Percentiles rank a stretch among this genome's conserved stretches.
Evolutionary conservation across 1,140 invertebrate species (phyloP).

Genomic region (Nephila pilipes): DNA sequence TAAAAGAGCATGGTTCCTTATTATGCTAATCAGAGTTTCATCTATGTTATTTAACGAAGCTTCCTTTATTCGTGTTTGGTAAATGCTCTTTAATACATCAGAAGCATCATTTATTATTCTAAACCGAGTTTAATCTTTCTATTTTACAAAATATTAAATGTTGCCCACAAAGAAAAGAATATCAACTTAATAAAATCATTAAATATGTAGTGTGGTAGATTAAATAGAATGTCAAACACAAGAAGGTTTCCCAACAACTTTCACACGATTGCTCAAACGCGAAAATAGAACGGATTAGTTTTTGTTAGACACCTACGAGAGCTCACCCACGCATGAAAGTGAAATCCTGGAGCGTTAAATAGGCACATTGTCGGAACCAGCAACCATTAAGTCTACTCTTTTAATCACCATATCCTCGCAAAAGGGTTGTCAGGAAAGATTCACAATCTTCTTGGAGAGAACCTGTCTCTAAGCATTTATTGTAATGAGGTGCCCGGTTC

Average conservation of each 20-base stretch:
- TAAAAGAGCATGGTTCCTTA: neutral
- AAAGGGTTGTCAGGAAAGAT: neutral
- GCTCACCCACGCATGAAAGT: neutral
- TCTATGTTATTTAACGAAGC: neutral
- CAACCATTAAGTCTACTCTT: neutral
- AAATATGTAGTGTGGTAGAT: neutral
- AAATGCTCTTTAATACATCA: neutral
- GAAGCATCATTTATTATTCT: constrained; percentile 1
- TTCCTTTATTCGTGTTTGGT: neutral
- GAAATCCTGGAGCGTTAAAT: constrained; percentile 26
- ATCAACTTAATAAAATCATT: neutral
- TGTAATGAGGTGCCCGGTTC: neutral
- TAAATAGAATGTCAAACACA: neutral
- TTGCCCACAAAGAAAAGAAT: neutral
- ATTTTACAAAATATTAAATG: neutral
- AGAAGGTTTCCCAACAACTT: neutral
- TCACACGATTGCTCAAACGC: neutral
- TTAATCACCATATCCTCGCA: neutral
- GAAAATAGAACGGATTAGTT: neutral
- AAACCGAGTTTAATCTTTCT: neutral
- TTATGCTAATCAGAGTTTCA: neutral
- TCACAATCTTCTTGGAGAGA: neutral
- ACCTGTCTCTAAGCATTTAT: neutral
- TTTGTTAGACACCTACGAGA: neutral
- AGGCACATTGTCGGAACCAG: neutral